These are phyloP conservation scores for Athene cunicularia DNA, from an alignment of 2,113 vertebrate genomes.

Conservation along the genomic window DNA sequence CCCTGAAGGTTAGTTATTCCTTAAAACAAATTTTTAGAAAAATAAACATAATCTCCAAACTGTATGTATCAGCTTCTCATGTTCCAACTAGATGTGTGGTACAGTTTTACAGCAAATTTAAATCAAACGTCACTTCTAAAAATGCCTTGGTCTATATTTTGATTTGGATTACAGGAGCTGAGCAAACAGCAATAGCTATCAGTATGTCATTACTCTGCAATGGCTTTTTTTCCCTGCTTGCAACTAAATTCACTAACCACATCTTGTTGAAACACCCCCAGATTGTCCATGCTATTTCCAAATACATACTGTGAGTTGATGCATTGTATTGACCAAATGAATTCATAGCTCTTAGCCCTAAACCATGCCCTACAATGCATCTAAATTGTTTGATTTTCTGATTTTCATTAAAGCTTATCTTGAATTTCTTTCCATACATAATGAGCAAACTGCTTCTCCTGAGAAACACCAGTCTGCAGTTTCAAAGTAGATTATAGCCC, in stretches of 20 bases:
- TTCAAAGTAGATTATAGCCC: slow-evolving; percentile 21
- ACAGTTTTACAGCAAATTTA: slow-evolving; percentile 50
- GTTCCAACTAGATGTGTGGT: slow-evolving; percentile 35
- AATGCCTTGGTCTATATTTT: background rate
- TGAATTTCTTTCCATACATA: background rate
- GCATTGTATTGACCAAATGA: background rate
- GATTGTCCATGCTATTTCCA: background rate
- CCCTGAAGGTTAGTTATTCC: slow-evolving; percentile 22
- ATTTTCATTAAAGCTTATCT: slow-evolving; percentile 47
- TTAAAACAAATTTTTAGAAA: slow-evolving; percentile 39
- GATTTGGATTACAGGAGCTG: background rate
- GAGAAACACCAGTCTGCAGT: background rate
- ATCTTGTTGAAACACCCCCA: background rate
- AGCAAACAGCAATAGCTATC: slow-evolving; percentile 17
- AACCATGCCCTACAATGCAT: background rate
- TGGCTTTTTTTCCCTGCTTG: background rate
- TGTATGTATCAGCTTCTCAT: slow-evolving; percentile 26
- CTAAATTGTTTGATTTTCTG: slow-evolving; percentile 14
- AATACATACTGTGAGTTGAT: background rate
- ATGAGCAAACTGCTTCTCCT: background rate
- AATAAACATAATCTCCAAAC: slow-evolving; percentile 28
- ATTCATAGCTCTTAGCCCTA: background rate
- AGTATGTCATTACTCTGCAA: background rate
- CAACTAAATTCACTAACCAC: background rate
- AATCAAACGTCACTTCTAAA: slow-evolving; percentile 30